These are phyloP conservation scores for Aythya baeri DNA, from an alignment of 2,113 vertebrate species.

Conservation along the genomic window DNA sequence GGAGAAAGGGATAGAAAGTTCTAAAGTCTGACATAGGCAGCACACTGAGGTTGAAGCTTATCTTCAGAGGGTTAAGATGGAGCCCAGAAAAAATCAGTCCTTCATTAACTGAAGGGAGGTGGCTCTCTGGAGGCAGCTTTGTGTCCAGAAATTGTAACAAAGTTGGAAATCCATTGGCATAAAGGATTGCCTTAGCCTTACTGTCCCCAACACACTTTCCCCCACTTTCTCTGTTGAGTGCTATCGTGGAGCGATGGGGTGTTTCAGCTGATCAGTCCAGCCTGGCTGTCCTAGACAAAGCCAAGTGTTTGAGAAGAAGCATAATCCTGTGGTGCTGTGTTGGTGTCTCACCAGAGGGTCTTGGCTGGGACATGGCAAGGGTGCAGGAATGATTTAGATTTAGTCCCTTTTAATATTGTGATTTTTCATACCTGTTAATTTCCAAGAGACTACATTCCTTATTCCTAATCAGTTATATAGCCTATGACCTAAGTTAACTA, in stretches of 20 bases:
- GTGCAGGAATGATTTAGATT: background rate
- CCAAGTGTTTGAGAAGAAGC: background rate
- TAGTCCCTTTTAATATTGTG: background rate
- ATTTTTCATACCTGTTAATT: background rate
- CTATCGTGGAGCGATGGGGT: background rate
- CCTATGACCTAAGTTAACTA: background rate
- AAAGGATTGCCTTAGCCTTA: background rate
- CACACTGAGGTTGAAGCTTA: background rate
- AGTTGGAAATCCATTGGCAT: background rate
- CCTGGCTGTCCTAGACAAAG: background rate
- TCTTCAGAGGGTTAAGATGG: background rate
- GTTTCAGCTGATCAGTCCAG: background rate
- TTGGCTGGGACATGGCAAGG: fast-evolving
- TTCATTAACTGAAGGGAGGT: background rate
- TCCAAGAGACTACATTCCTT: background rate
- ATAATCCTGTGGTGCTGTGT: fast-evolving
- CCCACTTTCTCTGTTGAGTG: fast-evolving
- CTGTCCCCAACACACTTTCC: background rate
- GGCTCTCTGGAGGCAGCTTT: background rate
- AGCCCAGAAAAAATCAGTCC: background rate
- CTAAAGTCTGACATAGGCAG: background rate
- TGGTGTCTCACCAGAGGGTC: background rate
- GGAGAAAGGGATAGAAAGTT: background rate
- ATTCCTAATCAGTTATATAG: background rate
- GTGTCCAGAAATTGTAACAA: background rate